Percentiles rank a stretch among this genome's conserved stretches.
phyloP scores from a whole-genome alignment of 2,113 vertebrate species.

The rat (Rattus norvegicus) region GRCr8 NC_086023.1:136678001-136678500 shows the following conservation, averaged over 20 bases:
- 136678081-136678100: neutral
- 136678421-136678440: neutral
- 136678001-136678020: slow-evolving; percentile 20
- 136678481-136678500: neutral
- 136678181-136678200: neutral
- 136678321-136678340: slow-evolving; percentile 80
- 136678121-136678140: neutral
- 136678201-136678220: neutral
- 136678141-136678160: neutral
- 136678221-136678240: neutral
- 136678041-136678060: neutral
- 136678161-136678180: neutral
- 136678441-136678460: neutral
- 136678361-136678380: slow-evolving; percentile 68
- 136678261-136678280: neutral
- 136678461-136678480: neutral
- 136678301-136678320: slow-evolving; percentile 72
- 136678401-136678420: slow-evolving; percentile 52
- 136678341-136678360: slow-evolving; percentile 62
- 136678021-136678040: neutral
- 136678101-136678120: neutral
- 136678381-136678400: slow-evolving; percentile 41
- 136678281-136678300: slow-evolving; percentile 35
- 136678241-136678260: slow-evolving; percentile 35
- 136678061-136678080: neutral